Evolutionary conservation across 2,113 vertebrate species (phyloP), one percentile per base, ranked within the genome.

Genomic region (Colaptes auratus): DNA sequence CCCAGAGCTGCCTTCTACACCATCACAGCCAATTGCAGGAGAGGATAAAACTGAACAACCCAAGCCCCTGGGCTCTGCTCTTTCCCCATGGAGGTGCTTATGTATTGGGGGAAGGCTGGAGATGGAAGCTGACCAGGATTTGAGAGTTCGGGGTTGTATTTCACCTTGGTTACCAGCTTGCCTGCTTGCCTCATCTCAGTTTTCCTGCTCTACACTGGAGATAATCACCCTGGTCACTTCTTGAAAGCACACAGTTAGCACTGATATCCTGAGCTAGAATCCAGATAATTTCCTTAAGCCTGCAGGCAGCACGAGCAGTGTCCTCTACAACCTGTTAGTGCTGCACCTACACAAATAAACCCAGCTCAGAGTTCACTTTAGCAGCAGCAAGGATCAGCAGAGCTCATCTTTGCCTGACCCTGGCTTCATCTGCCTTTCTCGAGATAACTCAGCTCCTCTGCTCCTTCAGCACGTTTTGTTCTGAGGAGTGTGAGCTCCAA

Each of bases 141-240:
- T 5, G 3, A 60, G 36, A 65, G 63, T 30, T n/a, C 6, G 14
- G 65, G 42, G 8, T 35, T 66, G 33, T 13, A 5, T 77, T 92
- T 59, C 71, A 27, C 48, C 42, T 28, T 56, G 46, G 52, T 89
- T 63, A 53, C 42, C 4, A 15, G 28, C 61, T 63, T 66, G 10
- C 72, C 39, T 53, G 4, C 55, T 52, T 50, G 44, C 13, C 28
- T 6, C 1, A 0, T 58, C 64, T 73, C 53, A 6, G 39, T 55
- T 89, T 83, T 86, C 72, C 61, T 59, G 73, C 84, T 56, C 2
- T 60, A 71, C 90, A 80, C 61, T 13, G 25, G 42, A 88, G 86
- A n/a, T 70, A 59, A 73, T 66, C 56, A 25, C 64, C 70, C 15
- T 28, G 69, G 76, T 67, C 70, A 16, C 79, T 28, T 85, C 50